Evolutionary conservation across 2,888 invertebrate genomes (phyloP), one percentile per base, ranked within the genome.

Genomic region (Seladonia tumulorum): DNA sequence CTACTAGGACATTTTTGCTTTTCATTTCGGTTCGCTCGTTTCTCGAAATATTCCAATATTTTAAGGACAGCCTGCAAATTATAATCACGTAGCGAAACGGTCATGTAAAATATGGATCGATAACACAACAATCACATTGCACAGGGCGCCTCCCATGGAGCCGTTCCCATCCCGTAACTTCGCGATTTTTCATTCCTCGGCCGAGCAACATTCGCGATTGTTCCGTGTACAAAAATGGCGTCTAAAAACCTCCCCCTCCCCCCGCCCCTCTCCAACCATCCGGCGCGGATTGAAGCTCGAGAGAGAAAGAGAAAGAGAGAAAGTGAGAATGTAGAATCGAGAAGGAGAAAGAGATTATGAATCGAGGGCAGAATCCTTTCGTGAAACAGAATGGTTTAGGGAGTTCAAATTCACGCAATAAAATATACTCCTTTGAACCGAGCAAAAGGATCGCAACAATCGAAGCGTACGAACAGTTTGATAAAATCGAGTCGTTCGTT

Each of bases 71-170:
- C 1, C 8, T 29, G 66, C 8, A 66, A 68, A 86, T 81, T 68
- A 83, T 81, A 63, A 76, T 86, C 78, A 75, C 53, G 66, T 79
- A n/a, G 78, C 60, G n/a, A 77, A 75, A 80, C 63, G 63, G 16
- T 71, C 70, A 35, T 63, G 77, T 85, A 79, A 81, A 83, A 85
- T 76, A 72, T 66, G 22, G 66, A 49, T 49, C 76, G 63, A 81
- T 71, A 78, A 83, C 74, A 76, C 53, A 83, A 87, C 66, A 49
- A 86, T 83, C 81, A 87, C 79, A 88, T 90, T 86, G 82, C 88
- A 90, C 76, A 85, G 76, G 86, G 83, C 82, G 82, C 87, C 57
- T 77, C 77, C 66, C 83, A 45, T 12, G 29, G 49, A 80, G 77
- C 35, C 49, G 49, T 77, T 42, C 60, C 39, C 63, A 49, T 81